Conservation (phyloP, 1,140 invertebrate species). For the Ostrea denselamellosa region DNA sequence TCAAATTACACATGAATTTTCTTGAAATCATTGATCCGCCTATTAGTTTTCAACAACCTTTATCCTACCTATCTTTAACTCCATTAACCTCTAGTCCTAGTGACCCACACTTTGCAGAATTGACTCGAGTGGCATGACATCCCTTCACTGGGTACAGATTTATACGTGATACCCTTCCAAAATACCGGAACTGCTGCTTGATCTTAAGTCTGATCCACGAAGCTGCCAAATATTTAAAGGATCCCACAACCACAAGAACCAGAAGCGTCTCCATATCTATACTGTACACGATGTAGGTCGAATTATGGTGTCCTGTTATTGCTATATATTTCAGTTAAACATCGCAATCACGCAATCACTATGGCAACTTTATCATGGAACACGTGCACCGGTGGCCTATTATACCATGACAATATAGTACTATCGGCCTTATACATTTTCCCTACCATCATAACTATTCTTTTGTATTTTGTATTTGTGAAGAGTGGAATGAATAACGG, state of each 20-base stretch:
- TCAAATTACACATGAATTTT: no score
- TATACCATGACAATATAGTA: no score
- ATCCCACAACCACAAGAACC: not conserved
- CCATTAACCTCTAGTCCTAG: not conserved
- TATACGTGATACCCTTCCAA: not conserved
- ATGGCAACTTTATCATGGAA: no score
- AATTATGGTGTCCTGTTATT: not conserved
- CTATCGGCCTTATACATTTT: no score
- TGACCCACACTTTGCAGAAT: not conserved
- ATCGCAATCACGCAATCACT: no score
- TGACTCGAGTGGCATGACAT: not conserved
- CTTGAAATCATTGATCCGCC: not conserved
- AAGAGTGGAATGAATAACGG: no score
- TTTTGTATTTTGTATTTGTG: no score
- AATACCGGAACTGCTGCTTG: not conserved
- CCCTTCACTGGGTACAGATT: slow-evolving; percentile 2
- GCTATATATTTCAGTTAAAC: no score
- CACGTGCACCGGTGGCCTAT: no score
- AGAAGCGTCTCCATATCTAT: not conserved
- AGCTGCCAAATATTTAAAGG: not conserved
- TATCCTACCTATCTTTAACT: not conserved
- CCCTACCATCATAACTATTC: no score
- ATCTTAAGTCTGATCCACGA: not conserved
- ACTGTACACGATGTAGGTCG: not conserved
- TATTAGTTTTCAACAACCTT: not conserved